Evolutionary conservation across 2,888 invertebrate species (phyloP).

Genomic region (Sussaba pulchella): DNA sequence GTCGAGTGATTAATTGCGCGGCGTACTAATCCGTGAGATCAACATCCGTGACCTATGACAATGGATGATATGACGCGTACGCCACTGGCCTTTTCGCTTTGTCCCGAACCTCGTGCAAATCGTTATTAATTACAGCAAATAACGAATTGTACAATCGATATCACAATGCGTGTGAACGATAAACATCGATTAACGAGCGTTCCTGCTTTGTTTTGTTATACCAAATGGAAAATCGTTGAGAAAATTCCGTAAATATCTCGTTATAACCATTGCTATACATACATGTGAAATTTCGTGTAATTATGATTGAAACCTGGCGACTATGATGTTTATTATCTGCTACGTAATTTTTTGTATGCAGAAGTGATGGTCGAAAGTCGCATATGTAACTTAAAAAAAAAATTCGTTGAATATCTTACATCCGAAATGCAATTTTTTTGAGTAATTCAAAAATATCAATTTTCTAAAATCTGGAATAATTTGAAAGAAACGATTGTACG

Average conservation of each 20-base stretch:
- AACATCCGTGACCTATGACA: constrained; percentile 43
- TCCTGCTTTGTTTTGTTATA: not conserved
- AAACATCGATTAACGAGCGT: constrained; percentile 52
- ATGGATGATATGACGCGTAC: constrained; percentile 26
- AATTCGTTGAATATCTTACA: too few species aligned
- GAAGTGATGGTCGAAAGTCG: too few species aligned
- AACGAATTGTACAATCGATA: constrained; percentile 28
- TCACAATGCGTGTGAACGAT: not conserved
- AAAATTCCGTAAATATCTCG: constrained; percentile 48
- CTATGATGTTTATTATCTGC: too few species aligned
- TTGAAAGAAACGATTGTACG: too few species aligned
- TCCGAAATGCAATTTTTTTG: too few species aligned
- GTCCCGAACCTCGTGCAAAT: constrained; percentile 15
- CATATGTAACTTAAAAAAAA: too few species aligned
- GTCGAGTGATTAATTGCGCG: constrained; percentile 28
- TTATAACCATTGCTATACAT: not conserved
- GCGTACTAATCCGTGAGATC: constrained; percentile 25
- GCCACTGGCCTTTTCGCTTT: constrained; percentile 2
- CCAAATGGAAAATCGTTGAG: constrained; percentile 57
- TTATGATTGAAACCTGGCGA: too few species aligned
- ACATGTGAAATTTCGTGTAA: too few species aligned
- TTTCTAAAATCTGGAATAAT: too few species aligned
- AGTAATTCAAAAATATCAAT: too few species aligned
- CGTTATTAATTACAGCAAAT: constrained; percentile 36
- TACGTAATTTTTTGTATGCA: too few species aligned